These are phyloP conservation scores for Thumatha senex DNA, from an alignment of 2,888 invertebrate genomes.

Conservation along the genomic window DNA sequence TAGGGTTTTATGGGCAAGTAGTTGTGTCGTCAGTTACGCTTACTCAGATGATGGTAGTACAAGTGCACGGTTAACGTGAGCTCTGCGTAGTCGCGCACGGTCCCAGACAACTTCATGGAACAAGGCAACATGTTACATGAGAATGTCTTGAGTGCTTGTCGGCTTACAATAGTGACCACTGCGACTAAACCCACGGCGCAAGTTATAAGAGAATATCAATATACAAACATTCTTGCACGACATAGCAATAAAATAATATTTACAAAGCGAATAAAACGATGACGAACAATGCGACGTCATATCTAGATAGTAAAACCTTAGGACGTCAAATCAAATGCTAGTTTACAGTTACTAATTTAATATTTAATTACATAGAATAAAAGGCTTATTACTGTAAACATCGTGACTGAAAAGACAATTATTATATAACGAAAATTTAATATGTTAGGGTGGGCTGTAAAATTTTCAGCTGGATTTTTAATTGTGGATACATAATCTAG, in stretches of 20 bases:
- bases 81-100: conserved; percentile 43
- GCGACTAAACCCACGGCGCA: conserved; percentile 17
- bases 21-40: conserved; percentile 52
- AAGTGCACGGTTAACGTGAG: conserved; percentile 45
- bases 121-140: conserved; percentile 55
- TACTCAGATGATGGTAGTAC: conserved; percentile 38
- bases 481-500: too few relatives aligned
- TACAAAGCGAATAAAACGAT: neutral
- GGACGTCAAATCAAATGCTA: neutral
- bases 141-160: conserved; percentile 47
- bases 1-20: conserved; percentile 36
- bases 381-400: neutral
- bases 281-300: neutral
- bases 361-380: neutral
- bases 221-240: conserved; percentile 3
- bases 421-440: too few relatives aligned
- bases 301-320: neutral
- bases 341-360: neutral
- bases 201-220: conserved; percentile 21
- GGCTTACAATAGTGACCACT: conserved; percentile 42
- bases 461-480: too few relatives aligned
- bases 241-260: conserved; percentile 1
- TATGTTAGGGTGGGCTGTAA: too few relatives aligned
- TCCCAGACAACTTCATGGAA: conserved; percentile 56
- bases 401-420: too few relatives aligned